Evolutionary conservation across 2,888 invertebrate genomes (phyloP).

Genomic region (Drosophila antonietae): DNA sequence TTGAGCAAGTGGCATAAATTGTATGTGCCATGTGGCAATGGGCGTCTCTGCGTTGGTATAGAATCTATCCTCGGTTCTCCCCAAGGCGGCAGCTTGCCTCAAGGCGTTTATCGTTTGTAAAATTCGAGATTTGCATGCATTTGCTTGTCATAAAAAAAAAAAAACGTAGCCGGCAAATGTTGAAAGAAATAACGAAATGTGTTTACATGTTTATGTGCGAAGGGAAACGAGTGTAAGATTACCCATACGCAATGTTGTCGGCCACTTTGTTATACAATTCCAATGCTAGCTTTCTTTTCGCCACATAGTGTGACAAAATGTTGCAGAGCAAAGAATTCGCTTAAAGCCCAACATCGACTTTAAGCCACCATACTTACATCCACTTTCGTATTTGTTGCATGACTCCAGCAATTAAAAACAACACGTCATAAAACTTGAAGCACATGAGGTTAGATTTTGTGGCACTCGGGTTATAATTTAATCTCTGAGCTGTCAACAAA

Average conservation of each 20-base stretch:
- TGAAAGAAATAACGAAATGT: conserved; percentile 61
- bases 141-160: conserved; percentile 70
- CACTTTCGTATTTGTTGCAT: conserved; percentile 34
- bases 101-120: conserved; percentile 77
- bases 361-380: conserved; percentile 8
- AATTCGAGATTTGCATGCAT: conserved; percentile 79
- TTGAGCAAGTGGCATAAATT: conserved; percentile 64
- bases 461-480: conserved; percentile 45
- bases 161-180: conserved; percentile 30
- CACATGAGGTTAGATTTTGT: conserved; percentile 28
- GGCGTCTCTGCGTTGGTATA: too few relatives aligned
- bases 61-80: conserved; percentile 4
- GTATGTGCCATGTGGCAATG: conserved; percentile 42
- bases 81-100: conserved; percentile 67
- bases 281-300: conserved; percentile 1
- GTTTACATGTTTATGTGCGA: conserved; percentile 72
- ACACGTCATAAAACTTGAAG: conserved; percentile 44
- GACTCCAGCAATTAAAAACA: conserved; percentile 52
- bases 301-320: conserved; percentile 6
- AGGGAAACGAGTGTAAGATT: conserved; percentile 62
- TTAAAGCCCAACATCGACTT: conserved; percentile 13
- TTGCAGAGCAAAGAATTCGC: conserved; percentile 12
- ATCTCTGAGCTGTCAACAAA: conserved; percentile 54
- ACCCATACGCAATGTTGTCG: conserved; percentile 69
- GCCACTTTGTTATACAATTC: conserved; percentile 65